A percentile compares a stretch with the other conserved stretches of the same genome.
Evolutionary conservation across 2,113 vertebrate species (phyloP).

Genomic region (Thinocorus orbignyianus): DNA sequence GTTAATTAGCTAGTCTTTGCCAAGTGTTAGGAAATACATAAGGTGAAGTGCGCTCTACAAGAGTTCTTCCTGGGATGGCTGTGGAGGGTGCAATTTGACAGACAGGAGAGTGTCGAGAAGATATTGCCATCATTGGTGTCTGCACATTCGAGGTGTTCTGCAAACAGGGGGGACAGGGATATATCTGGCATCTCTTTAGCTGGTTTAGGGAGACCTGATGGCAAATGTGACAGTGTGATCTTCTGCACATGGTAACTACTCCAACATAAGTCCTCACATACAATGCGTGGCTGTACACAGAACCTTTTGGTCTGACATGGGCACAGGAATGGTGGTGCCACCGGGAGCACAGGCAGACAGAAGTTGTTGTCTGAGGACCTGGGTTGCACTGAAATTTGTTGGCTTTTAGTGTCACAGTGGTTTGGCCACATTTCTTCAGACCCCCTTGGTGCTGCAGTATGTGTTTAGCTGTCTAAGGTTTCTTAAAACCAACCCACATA

Average conservation of each 20-base stretch:
- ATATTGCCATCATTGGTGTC: neutral
- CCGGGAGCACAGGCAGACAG: accelerated
- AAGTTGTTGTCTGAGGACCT: neutral
- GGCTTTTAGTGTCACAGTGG: neutral
- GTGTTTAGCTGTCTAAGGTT: neutral
- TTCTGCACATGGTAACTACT: neutral
- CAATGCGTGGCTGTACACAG: neutral
- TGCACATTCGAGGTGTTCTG: neutral
- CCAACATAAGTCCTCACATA: neutral
- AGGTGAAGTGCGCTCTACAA: neutral
- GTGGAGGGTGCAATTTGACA: neutral
- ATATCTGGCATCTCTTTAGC: neutral
- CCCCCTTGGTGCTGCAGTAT: neutral
- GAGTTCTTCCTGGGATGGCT: neutral
- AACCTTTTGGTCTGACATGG: neutral
- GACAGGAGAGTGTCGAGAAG: neutral
- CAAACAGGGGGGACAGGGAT: neutral
- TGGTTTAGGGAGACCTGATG: neutral
- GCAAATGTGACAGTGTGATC: neutral
- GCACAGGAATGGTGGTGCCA: neutral
- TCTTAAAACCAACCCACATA: neutral
- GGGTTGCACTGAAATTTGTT: neutral
- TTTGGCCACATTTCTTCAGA: neutral
- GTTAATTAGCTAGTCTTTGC: neutral
- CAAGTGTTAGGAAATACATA: neutral